Conservation (phyloP, 2,888 invertebrate species). For the Syrphus vitripennis region DNA sequence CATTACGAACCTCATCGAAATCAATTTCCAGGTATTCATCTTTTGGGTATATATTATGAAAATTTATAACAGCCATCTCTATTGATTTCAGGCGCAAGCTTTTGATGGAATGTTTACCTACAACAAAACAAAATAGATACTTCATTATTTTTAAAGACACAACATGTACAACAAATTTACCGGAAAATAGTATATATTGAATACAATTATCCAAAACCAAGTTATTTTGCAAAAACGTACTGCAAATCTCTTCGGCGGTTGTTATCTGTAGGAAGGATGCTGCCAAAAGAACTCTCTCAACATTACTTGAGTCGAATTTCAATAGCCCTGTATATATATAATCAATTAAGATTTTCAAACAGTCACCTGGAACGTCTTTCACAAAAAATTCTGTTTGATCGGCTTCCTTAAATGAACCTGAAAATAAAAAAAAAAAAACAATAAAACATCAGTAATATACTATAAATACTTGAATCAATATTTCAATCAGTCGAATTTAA, state of each 20-base stretch:
- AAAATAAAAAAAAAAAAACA: neutral
- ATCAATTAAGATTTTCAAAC: conserved; percentile 73
- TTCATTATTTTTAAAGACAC: too few species aligned
- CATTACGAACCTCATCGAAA: conserved; percentile 55
- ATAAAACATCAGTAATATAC: too few species aligned
- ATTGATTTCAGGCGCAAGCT: conserved; percentile 29
- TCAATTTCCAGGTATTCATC: conserved; percentile 60
- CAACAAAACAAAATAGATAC: neutral
- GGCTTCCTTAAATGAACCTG: conserved; percentile 74
- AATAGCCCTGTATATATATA: conserved; percentile 74
- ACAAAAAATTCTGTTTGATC: conserved; percentile 73
- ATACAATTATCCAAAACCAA: conserved; percentile 74
- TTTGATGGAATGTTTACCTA: conserved; percentile 65
- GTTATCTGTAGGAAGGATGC: conserved; percentile 74
- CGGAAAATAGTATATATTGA: conserved; percentile 74
- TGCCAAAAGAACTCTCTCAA: conserved; percentile 73
- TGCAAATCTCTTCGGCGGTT: conserved; percentile 73
- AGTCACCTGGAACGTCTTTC: conserved; percentile 73
- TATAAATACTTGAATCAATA: too few species aligned
- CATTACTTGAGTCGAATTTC: conserved; percentile 71
- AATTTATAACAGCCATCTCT: conserved; percentile 47
- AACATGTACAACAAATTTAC: conserved; percentile 31
- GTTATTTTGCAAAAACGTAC: conserved; percentile 71
- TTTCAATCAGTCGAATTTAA: too few species aligned
- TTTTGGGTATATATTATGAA: conserved; percentile 44